Base-by-base conservation (phyloP, 2,797 vertebrate genomes). In the Emydoidea blandingii region DNA sequence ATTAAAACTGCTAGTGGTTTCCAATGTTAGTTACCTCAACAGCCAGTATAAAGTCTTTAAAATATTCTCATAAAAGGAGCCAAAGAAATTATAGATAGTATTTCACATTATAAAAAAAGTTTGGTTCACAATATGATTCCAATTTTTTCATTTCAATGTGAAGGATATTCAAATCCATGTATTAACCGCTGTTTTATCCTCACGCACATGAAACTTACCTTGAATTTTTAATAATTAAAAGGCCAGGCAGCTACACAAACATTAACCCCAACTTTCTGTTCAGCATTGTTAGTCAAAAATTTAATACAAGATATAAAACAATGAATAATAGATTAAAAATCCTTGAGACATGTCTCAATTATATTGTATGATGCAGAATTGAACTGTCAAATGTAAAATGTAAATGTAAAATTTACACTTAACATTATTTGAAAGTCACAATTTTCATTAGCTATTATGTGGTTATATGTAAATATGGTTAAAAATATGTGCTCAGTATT, bases 1-100 rank as follows among this genome's bases (percentile, higher is more conserved):
- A 86, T 91, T 81, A 93, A 97, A 97, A 94, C 78, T 92, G 86
- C 72, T 88, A 57, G 79, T 81, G 92, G 86, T 87, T 91, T 93
- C 53, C 83, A 83, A 50, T 18, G 56, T 84, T 91, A 74, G 86
- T 91, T 95, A 94, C 4, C 0, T 82, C 68, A 95, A 90, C 8
- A 44, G 44, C 16, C 50, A 87, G 44, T 21, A 91, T 3, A 88
- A 92, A 83, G 78, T 78, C 72, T 34, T 41, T 72, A 56, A 88
- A 89, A 34, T 79, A 86, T 52, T 12, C 91, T 95, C 74, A 91
- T 79, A 90, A 85, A 37, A 85, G 41, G 49, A 86, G 49, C 78
- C 37, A 85, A 92, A 89, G 56, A 47, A 88, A 44, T 54, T 85
- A 85, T 12, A 57, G 37, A 14, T 83, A n/a, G 86, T 0, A 0